A percentile compares a stretch with the other conserved stretches of the same genome.
phyloP scores from a whole-genome alignment of 2,888 invertebrate species.

The Norana najaformis region DNA sequence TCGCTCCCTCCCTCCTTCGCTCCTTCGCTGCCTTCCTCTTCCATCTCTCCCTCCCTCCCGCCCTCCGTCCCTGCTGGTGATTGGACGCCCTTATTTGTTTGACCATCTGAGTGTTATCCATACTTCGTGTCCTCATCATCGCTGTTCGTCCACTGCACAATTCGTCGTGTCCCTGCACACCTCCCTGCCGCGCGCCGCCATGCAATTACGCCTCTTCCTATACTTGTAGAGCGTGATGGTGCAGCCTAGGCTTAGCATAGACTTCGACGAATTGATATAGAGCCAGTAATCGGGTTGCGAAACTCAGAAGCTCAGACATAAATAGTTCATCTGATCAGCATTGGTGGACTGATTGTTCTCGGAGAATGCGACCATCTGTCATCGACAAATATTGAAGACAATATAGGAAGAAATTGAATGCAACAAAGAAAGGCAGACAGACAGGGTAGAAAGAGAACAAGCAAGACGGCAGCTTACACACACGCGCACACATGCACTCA shows the following conservation, averaged over 20 bases:
- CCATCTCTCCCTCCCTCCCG: too few relatives aligned
- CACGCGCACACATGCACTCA: not conserved
- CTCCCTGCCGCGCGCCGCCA: not conserved
- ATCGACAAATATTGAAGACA: not conserved
- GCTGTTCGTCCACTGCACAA: too few relatives aligned
- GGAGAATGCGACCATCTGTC: not conserved
- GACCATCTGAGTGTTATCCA: too few relatives aligned
- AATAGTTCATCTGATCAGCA: not conserved
- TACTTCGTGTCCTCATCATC: too few relatives aligned
- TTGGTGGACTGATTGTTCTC: not conserved
- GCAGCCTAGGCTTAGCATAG: too few relatives aligned
- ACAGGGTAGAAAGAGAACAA: not conserved
- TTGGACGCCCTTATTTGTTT: too few relatives aligned
- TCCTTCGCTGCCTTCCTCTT: too few relatives aligned
- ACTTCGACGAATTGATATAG: too few relatives aligned
- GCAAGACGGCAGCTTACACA: not conserved
- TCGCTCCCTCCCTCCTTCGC: too few relatives aligned
- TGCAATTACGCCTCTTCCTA: not conserved
- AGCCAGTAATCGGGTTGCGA: not conserved
- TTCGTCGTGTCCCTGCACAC: not conserved
- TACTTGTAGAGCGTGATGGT: too few relatives aligned
- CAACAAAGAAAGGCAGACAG: not conserved
- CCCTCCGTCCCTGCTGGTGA: too few relatives aligned
- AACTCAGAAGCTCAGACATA: not conserved
- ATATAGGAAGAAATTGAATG: not conserved